Evolutionary conservation across 2,888 invertebrate species (phyloP), one percentile per base, ranked within the genome.

Genomic region (Amphimallon solstitiale): DNA sequence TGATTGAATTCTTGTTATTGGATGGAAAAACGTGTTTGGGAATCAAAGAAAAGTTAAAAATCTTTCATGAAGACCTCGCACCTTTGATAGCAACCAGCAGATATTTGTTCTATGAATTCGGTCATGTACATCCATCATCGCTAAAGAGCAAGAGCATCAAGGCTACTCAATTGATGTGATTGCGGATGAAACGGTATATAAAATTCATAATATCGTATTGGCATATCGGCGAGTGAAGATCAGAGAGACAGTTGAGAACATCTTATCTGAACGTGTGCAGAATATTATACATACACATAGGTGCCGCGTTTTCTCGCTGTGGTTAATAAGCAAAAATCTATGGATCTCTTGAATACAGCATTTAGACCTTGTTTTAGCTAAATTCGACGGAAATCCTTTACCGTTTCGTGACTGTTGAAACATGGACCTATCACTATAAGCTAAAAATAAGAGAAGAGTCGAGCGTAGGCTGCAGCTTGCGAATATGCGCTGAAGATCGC

Each of bases 141-240:
- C 15, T 15, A 14, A 3, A 14, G 46, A 1, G n/a, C 14, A 46
- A 15, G 46, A 46, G 14, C 0, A 15, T 15, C 46, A 12, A 46
- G 46, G 10, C 17, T 15, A 21, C 15, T 15, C 46, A 4, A 15
- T 9, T n/a, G n/a, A n/a, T n/a, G n/a, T n/a, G 6, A 70, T 68
- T 17, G 71, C 63, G 67, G 70, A 73, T 63, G 68, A 72, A 54
- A 74, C 69, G 43, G 67, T 76, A 19, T 66, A 65, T 69, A 76
- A 73, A 75, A 69, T 75, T 68, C 74, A 74, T 66, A 72, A 77
- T 70, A 65, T 77, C 19, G 60, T 15, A 1, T 45, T 59, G 23
- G 43, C 62, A 66, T 73, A 78, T 68, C 73, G 75, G 51, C 68
- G 73, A 77, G 61, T 74, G 68, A 77, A 76, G 65, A 68, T 76